These are phyloP conservation scores for Drosophila takahashii DNA, from an alignment of 1,140 invertebrate genomes.

Conservation along the genomic window DNA sequence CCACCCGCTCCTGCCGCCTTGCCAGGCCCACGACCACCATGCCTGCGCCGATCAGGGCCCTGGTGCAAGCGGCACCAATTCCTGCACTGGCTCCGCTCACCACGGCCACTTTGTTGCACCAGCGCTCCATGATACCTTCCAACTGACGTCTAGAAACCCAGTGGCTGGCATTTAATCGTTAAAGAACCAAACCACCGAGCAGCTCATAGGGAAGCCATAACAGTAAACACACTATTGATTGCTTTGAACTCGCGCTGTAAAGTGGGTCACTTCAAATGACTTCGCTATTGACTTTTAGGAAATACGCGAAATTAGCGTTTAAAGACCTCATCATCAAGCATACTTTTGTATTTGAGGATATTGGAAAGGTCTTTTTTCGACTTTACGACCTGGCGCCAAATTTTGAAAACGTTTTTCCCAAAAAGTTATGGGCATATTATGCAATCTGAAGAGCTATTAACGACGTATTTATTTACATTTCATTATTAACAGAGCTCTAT, in stretches of 20 bases:
- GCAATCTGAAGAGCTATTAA: too few relatives aligned
- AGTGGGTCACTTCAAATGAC: conserved; percentile 7
- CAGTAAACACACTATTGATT: conserved; percentile 21
- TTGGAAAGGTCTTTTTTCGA: too few relatives aligned
- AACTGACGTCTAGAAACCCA: conserved; percentile 32
- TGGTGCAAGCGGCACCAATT: conserved; percentile 86
- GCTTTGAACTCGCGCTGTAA: neutral
- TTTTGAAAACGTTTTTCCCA: too few relatives aligned
- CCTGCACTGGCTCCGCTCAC: conserved; percentile 86
- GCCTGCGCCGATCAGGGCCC: conserved; percentile 85
- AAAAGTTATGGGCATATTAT: too few relatives aligned
- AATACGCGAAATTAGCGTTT: neutral
- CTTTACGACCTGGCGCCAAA: too few relatives aligned
- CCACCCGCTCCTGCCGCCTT: conserved; percentile 87
- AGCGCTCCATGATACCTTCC: conserved; percentile 74
- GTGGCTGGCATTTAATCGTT: conserved; percentile 8
- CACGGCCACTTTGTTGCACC: conserved; percentile 80
- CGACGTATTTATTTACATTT: too few relatives aligned
- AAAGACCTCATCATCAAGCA: neutral
- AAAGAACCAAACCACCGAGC: neutral
- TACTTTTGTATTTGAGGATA: too few relatives aligned
- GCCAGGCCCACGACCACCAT: conserved; percentile 90
- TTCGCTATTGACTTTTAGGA: neutral
- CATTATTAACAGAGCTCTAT: too few relatives aligned
- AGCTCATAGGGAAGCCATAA: conserved; percentile 12